Percentiles rank a stretch among this genome's conserved stretches.
These are phyloP conservation scores for Archaeoteleia sp. DNA, from an alignment of 2,888 invertebrate species.

Conservation along the genomic window DNA sequence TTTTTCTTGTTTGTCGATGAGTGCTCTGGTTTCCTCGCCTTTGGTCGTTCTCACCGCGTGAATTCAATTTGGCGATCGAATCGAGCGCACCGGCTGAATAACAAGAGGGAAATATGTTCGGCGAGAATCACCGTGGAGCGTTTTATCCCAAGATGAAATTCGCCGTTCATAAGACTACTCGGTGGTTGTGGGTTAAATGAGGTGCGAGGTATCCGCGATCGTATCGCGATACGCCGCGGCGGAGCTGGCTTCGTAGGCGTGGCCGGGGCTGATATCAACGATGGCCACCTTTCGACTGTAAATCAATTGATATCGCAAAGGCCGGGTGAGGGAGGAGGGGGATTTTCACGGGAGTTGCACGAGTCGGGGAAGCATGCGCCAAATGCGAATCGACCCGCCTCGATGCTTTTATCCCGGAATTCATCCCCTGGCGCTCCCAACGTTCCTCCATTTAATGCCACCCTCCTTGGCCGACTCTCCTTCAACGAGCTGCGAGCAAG, in stretches of 20 bases:
- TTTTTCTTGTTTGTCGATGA: conserved; percentile 2
- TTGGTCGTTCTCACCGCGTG: conserved; percentile 11
- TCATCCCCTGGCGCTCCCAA: conserved; percentile 28
- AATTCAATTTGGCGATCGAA: conserved; percentile 43
- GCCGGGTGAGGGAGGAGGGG: conserved; percentile 60
- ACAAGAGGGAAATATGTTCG: conserved; percentile 46
- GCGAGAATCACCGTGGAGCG: conserved; percentile 36
- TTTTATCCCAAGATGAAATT: conserved; percentile 57
- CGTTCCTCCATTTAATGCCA: conserved; percentile 19
- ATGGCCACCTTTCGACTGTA: conserved; percentile 75
- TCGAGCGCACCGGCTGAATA: conserved; percentile 28
- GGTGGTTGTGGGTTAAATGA: conserved; percentile 57
- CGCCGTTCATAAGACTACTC: conserved; percentile 45
- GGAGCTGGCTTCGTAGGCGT: conserved; percentile 67
- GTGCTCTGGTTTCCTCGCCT: conserved; percentile 24
- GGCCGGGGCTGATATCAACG: conserved; percentile 72
- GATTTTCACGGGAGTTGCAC: conserved; percentile 57
- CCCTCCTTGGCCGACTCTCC: conserved; percentile 45
- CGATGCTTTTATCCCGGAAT: conserved; percentile 60
- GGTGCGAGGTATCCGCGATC: conserved; percentile 55
- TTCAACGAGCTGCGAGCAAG: conserved; percentile 13
- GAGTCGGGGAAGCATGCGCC: conserved; percentile 68
- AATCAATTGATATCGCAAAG: conserved; percentile 73
- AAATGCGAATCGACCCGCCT: conserved; percentile 70
- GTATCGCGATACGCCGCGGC: conserved; percentile 44